Evolutionary conservation across 30 jellyfish, hydroid and myxozoan species (phyloP).

Genomic region (Aurelia aurita): DNA sequence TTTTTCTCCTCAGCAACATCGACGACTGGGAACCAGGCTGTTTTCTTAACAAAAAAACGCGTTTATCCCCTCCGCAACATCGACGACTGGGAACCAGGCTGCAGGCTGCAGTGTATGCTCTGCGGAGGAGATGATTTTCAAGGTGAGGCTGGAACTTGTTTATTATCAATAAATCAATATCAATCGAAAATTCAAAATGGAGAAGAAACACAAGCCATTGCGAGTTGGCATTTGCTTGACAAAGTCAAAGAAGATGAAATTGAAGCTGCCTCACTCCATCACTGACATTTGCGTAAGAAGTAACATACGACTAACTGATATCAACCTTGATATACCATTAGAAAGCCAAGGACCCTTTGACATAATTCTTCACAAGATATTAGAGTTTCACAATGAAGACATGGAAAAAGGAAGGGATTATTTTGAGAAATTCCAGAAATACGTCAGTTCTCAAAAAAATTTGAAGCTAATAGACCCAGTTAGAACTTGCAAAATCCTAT

Average conservation of each 20-base stretch:
- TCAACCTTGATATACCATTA: slow-evolving; percentile 69
- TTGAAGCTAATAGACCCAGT: slow-evolving; percentile 72
- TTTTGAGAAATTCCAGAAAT: slow-evolving; percentile 42
- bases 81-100: too few relatives aligned
- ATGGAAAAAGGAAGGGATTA: slow-evolving; percentile 67
- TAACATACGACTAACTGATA: slow-evolving; percentile 71
- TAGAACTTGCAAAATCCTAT: slow-evolving; percentile 51
- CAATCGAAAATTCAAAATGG: too few relatives aligned
- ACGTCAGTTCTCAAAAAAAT: slow-evolving; percentile 24
- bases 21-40: too few relatives aligned
- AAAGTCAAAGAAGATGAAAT: slow-evolving; percentile 65
- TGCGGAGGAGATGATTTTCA: too few relatives aligned
- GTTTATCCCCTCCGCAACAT: too few relatives aligned
- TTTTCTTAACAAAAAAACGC: too few relatives aligned
- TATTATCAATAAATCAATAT: too few relatives aligned
- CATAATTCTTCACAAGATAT: slow-evolving; percentile 85
- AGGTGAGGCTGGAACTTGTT: too few relatives aligned
- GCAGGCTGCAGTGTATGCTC: too few relatives aligned
- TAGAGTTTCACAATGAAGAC: slow-evolving; percentile 82
- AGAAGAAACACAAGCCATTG: too few relatives aligned
- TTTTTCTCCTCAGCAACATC: too few relatives aligned
- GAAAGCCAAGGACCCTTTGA: slow-evolving; percentile 95
- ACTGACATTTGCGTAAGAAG: slow-evolving; percentile 61
- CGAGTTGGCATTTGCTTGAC: slow-evolving; percentile 88
- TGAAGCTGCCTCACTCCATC: slow-evolving; percentile 67